Conservation (phyloP, 2,888 invertebrate genomes). For the Osmoderma eremita region DNA sequence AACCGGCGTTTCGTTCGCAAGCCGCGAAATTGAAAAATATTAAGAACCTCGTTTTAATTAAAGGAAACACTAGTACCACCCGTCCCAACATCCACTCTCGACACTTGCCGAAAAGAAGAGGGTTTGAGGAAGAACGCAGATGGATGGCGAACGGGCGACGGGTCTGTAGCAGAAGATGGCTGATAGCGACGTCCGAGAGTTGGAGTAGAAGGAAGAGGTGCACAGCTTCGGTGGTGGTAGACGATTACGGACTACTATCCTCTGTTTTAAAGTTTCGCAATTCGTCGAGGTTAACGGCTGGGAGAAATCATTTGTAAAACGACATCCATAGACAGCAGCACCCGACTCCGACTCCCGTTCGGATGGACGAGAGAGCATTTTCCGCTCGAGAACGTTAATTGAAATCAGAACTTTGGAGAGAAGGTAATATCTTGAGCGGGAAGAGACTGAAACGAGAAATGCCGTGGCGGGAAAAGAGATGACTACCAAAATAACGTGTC, state of each 20-base stretch:
- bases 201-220: constrained; percentile 6
- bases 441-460: constrained; percentile 32
- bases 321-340: constrained; percentile 48
- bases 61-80: constrained; percentile 56
- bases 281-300: constrained; percentile 51
- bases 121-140: constrained; percentile 39
- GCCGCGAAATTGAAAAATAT: constrained; percentile 61
- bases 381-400: constrained; percentile 55
- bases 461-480: constrained; percentile 38
- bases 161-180: not conserved
- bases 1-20: not conserved
- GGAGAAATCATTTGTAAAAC: constrained; percentile 53
- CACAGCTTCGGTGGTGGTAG: constrained; percentile 2
- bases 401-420: constrained; percentile 51
- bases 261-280: constrained; percentile 51
- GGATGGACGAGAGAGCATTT: constrained; percentile 47
- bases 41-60: constrained; percentile 63
- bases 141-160: constrained; percentile 51
- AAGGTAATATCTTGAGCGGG: constrained; percentile 41
- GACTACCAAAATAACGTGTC: constrained; percentile 39
- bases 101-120: constrained; percentile 22
- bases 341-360: not conserved
- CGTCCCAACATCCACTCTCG: constrained; percentile 24
- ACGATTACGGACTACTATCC: constrained; percentile 19
- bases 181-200: constrained; percentile 47